phyloP scores from a whole-genome alignment of 2,113 vertebrate genomes.

The Phylloscopus trochilus region DNA sequence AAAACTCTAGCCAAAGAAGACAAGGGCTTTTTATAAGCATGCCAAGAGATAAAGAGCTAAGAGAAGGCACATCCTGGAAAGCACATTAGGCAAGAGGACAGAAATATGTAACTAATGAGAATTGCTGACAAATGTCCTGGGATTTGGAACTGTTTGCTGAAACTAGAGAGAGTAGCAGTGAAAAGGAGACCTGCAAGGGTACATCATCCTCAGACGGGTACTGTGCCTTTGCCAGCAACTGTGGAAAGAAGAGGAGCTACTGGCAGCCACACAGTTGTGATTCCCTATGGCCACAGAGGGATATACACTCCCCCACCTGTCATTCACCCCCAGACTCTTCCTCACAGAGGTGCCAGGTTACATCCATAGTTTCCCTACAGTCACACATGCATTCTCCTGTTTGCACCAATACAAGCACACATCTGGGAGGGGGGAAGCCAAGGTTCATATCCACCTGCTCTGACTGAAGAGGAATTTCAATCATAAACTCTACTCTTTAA shows the following conservation, averaged over 20 bases:
- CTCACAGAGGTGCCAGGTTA: background rate
- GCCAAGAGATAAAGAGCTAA: background rate
- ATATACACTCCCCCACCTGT: background rate
- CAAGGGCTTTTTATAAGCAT: background rate
- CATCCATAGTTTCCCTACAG: fast-evolving
- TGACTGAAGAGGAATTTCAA: background rate
- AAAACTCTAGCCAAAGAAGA: background rate
- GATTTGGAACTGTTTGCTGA: background rate
- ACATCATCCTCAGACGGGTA: background rate
- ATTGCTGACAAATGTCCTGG: background rate
- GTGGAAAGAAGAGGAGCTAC: background rate
- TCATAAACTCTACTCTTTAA: background rate
- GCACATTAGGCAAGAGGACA: background rate
- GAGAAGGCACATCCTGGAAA: constrained; percentile 18
- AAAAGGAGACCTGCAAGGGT: background rate
- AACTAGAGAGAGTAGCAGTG: background rate
- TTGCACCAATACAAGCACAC: background rate
- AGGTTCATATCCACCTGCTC: background rate
- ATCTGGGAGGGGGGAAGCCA: background rate
- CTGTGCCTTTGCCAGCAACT: fast-evolving
- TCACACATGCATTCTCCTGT: fast-evolving
- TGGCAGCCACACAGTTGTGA: background rate
- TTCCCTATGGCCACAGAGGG: background rate
- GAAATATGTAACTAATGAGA: background rate
- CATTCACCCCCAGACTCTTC: background rate